Conservation (phyloP, 1,140 invertebrate species). For the Aphidius gifuensis region DNA sequence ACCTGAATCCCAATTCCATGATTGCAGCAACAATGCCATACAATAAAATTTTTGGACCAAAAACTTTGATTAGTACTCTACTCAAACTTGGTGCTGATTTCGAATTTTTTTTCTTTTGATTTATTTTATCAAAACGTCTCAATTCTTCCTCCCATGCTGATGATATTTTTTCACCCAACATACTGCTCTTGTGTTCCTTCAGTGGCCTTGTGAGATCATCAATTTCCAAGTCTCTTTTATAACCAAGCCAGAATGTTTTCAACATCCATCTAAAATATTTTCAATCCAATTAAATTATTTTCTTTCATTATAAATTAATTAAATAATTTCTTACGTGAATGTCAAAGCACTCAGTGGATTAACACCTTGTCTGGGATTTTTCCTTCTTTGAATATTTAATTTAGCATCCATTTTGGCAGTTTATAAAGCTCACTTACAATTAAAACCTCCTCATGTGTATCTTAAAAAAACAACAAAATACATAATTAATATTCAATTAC, state of each 20-base stretch:
- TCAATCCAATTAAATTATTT: background rate
- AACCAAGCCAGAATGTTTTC: conserved; percentile 64
- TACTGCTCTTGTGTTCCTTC: conserved; percentile 56
- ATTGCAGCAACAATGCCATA: conserved; percentile 54
- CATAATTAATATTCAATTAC: no score
- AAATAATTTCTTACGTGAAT: conserved; percentile 55
- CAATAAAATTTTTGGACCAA: conserved; percentile 54
- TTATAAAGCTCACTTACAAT: no score
- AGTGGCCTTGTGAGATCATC: conserved; percentile 67
- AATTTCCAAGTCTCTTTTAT: conserved; percentile 64
- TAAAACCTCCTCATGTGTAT: no score
- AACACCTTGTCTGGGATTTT: conserved; percentile 56
- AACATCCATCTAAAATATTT: conserved; percentile 61
- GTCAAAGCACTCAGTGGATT: conserved; percentile 57
- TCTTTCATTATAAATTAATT: background rate
- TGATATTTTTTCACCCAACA: conserved; percentile 51
- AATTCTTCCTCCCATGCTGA: conserved; percentile 42
- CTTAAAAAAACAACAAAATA: no score
- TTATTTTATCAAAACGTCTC: conserved; percentile 22
- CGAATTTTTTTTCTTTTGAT: conserved; percentile 29
- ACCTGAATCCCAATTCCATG: conserved; percentile 57
- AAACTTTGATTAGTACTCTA: conserved; percentile 55
- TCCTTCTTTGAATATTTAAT: conserved; percentile 44
- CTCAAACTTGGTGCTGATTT: conserved; percentile 54
- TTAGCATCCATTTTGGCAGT: conserved; percentile 50